Evolutionary conservation across 2,888 invertebrate species (phyloP), one percentile per base, ranked within the genome.

Genomic region (Villa cingulata): DNA sequence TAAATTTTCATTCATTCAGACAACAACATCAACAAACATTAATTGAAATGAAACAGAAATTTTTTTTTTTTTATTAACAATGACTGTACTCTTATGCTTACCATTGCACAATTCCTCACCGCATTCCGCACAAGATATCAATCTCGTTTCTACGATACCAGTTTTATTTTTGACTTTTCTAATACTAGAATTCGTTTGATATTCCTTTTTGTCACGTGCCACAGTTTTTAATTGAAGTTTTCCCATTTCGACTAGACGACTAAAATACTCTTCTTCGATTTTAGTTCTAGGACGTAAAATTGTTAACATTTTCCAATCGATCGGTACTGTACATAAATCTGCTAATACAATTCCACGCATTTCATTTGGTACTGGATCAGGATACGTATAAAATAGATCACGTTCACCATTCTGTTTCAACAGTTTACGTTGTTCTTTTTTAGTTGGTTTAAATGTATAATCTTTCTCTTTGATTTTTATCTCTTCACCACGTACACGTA

Each of bases 301-400:
- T 15, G 91, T 91, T 48, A 92, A 72, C 91, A 92, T 91, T 65
- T 85, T 80, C 91, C 91, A 92, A 62, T 89, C 88, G 52, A 92
- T 92, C 36, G 86, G 81, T 17, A 91, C 88, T 12, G 81, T 75
- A 58, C 86, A 86, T 43, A 91, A 70, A 58, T 91, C 90, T 56
- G 61, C 59, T 0, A 70, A 56, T 3, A 61, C 56, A 40, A 69
- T 58, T 29, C 60, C 60, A 51, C 63, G 76, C 90, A 91, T 89
- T 65, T 89, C 88, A 0, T 74, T 71, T 3, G 91, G 90, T 53
- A 88, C 72, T 0, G 91, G 90, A 68, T 91, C 83, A 57, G 75
- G 73, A 56, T 77, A 78, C 1, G 66, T 45, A 48, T 67, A 69
- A 3, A 60, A 44, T 2, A 60, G 53, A 34, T 68, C 68, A 3